Evolutionary conservation across 2,888 invertebrate genomes (phyloP), one percentile per base, ranked within the genome.

Genomic region (Diarsia rubi): DNA sequence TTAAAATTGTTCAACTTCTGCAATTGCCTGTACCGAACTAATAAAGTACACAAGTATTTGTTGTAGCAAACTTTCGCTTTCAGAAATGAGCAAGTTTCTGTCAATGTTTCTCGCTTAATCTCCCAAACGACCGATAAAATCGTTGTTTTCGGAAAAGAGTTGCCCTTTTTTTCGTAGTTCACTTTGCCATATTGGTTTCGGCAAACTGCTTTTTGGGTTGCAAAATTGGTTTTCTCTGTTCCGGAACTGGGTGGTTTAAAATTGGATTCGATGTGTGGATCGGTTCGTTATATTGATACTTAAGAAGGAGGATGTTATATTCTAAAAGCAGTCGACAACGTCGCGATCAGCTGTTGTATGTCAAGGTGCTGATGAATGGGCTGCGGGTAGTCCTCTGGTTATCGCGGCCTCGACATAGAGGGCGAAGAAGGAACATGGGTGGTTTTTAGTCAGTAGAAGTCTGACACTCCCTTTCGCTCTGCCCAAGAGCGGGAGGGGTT

Each of bases 81-180:
- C 62, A 42, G 73, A 83, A 84, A 81, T 78, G 82, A 83, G 68
- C 66, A 83, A 83, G 82, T 84, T 83, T 78, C 67, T 42, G 27
- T 54, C 47, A 62, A 60, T 59, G 70, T 66, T 52, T 8, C 62
- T 45, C 47, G 69, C 72, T 84, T 83, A 84, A 84, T 81, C 82
- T 72, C 42, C 49, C 78, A 59, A 83, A 81, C 78, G 59, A 63
- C 27, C 77, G 69, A 81, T 82, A 63, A 73, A 69, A 52, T 63
- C 37, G 24, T 45, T 84, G 69, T 69, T 84, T 78, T 67, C 52
- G 27, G n/a, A 49, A 71, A 69, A 73, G 75, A 75, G 60, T 62
- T 79, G 45, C 1, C 19, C 37, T 72, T 80, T 78, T 66, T 60
- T 69, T 74, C 47, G 3, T 31, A 45, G 65, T 49, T 68, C 59